A percentile compares a stretch with the other conserved stretches of the same genome.
phyloP scores from a whole-genome alignment of 1,140 invertebrate species.

The Maniola jurtina region DNA sequence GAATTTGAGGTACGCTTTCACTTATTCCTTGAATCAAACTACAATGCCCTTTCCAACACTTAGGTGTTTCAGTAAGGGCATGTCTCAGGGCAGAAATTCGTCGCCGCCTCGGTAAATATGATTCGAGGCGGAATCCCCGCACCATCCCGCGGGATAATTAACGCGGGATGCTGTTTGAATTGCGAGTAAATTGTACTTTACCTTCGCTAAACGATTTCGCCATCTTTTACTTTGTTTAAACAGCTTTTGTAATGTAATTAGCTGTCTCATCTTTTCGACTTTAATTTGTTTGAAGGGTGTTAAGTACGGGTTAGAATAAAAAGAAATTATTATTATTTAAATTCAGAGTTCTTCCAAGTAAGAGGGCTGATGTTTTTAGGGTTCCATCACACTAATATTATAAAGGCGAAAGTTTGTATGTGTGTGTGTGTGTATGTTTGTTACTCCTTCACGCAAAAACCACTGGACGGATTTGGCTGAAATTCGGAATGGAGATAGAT shows the following conservation, averaged over 20 bases:
- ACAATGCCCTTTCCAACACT: slow-evolving; percentile 21
- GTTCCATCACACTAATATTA: no score
- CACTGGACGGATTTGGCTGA: no score
- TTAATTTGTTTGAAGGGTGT: no score
- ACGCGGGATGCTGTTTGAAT: slow-evolving; percentile 3
- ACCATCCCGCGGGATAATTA: slow-evolving; percentile 34
- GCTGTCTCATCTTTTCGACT: no score
- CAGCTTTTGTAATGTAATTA: neutral
- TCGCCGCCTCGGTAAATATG: slow-evolving; percentile 2
- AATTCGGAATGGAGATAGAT: no score
- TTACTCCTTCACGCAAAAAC: no score
- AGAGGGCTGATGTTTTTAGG: no score
- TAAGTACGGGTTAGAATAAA: no score
- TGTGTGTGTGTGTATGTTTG: no score
- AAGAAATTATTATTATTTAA: no score
- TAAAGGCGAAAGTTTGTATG: no score
- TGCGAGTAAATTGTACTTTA: slow-evolving; percentile 14
- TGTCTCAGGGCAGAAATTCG: slow-evolving; percentile 25
- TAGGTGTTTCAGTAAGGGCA: slow-evolving; percentile 25
- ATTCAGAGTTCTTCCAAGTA: no score
- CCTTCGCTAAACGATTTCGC: neutral
- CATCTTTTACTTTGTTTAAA: neutral
- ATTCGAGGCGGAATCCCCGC: slow-evolving; percentile 19
- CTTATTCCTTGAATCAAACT: slow-evolving; percentile 19
- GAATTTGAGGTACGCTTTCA: neutral